Conservation (phyloP, 2,888 invertebrate species). For the Drosophila nr. perissopoda region DNA sequence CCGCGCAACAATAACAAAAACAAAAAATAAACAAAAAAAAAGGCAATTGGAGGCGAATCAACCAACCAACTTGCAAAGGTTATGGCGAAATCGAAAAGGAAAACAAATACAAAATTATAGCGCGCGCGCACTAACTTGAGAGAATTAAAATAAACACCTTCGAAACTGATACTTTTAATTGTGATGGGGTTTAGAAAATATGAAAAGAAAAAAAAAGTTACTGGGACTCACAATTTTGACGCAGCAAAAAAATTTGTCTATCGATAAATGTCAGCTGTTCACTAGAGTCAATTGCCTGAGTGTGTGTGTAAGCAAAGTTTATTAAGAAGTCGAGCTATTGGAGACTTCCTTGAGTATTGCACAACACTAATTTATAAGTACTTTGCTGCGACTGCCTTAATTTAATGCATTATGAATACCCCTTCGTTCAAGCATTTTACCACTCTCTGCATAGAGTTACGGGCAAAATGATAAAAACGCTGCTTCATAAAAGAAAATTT, state of each 20-base stretch:
- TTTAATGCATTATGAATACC: background rate
- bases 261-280: conserved; percentile 56
- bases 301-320: background rate
- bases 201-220: background rate
- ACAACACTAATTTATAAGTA: background rate
- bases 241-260: conserved; percentile 12
- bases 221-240: background rate
- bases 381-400: background rate
- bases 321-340: background rate
- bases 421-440: background rate
- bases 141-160: background rate
- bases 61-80: conserved; percentile 12
- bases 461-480: background rate
- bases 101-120: conserved; percentile 3
- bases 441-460: background rate
- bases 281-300: conserved; percentile 6
- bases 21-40: conserved; percentile 3
- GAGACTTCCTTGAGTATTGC: background rate
- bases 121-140: conserved; percentile 21
- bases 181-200: background rate
- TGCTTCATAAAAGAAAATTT: background rate
- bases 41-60: conserved; percentile 40
- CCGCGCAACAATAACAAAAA: conserved; percentile 38
- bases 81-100: conserved; percentile 13
- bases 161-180: background rate